These are phyloP conservation scores for Narcine bancroftii DNA, from an alignment of 2,113 vertebrate species.

Conservation along the genomic window DNA sequence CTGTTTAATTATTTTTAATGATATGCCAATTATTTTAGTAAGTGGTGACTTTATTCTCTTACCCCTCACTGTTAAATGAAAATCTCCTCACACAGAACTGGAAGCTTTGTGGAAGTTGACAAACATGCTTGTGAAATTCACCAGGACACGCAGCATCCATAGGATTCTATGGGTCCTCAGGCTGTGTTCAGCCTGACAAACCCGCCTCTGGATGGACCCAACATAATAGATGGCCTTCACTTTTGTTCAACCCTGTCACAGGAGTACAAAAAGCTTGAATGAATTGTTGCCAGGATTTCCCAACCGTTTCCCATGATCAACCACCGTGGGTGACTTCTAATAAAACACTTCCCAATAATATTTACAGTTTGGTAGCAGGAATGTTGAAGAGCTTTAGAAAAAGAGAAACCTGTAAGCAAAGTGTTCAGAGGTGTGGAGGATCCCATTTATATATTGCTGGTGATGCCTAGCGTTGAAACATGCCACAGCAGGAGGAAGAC, in stretches of 20 bases:
- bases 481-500: no score
- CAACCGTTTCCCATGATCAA: background rate
- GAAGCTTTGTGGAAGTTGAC: no score
- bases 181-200: background rate
- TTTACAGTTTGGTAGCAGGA: background rate
- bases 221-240: background rate
- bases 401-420: background rate
- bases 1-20: background rate
- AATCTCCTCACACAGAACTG: no score
- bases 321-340: background rate
- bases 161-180: no score
- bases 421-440: background rate
- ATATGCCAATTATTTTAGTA: background rate
- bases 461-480: background rate
- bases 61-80: background rate
- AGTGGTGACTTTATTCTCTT: background rate
- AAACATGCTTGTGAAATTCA: no score
- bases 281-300: background rate
- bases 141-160: no score
- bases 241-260: slow-evolving; percentile 1
- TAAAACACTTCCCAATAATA: background rate
- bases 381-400: background rate
- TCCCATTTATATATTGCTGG: background rate
- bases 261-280: background rate
- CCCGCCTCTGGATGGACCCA: no score